Evolutionary conservation across 2,113 vertebrate genomes (phyloP).

Genomic region (Cyanistes caeruleus): DNA sequence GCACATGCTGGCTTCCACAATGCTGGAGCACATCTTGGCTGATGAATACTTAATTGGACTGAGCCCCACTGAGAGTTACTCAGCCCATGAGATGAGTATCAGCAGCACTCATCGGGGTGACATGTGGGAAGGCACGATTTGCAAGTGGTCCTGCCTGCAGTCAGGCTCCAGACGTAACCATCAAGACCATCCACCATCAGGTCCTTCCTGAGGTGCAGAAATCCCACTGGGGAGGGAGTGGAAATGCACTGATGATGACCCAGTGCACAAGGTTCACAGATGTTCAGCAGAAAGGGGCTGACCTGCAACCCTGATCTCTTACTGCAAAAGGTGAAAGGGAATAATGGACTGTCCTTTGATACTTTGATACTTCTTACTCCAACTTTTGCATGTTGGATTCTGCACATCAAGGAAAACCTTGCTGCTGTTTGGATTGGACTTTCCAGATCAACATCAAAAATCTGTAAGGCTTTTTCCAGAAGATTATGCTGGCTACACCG

Average conservation of each 20-base stretch:
- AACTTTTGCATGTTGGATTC: background rate
- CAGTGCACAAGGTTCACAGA: background rate
- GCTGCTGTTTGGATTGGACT: background rate
- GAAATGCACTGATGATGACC: background rate
- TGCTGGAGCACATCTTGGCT: background rate
- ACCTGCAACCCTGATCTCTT: background rate
- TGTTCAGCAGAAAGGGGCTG: background rate
- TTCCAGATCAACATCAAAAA: background rate
- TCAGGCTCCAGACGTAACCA: background rate
- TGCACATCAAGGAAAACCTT: background rate
- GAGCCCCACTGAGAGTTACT: background rate
- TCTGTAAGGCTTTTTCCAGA: background rate
- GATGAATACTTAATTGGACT: background rate
- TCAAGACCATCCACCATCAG: background rate
- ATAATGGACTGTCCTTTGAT: background rate
- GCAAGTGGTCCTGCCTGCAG: background rate
- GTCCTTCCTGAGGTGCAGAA: background rate
- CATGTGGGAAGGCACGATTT: background rate
- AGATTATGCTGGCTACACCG: background rate
- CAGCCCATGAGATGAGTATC: background rate
- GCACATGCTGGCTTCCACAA: background rate
- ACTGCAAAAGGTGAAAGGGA: background rate
- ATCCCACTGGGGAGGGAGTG: background rate
- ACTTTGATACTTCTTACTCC: background rate
- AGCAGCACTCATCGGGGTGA: background rate